These are phyloP conservation scores for Microcebus griseorufus DNA, from an alignment of 2,113 vertebrate species.

Conservation along the genomic window DNA sequence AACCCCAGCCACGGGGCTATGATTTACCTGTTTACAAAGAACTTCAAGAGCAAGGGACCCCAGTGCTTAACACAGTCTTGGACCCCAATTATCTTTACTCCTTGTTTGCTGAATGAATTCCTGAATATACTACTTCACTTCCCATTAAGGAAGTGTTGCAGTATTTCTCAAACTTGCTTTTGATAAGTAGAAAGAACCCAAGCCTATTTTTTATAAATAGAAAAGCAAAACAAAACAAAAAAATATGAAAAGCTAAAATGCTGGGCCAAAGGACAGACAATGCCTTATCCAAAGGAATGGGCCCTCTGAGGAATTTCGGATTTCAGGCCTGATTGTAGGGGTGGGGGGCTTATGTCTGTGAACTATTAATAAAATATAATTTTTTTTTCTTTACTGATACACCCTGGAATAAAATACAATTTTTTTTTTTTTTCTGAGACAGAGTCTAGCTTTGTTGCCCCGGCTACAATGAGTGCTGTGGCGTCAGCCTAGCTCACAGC, in stretches of 20 bases:
- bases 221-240: not conserved
- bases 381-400: too few species aligned
- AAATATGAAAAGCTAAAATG: not conserved
- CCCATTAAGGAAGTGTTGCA: not conserved
- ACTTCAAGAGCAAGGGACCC: not conserved
- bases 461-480: too few species aligned
- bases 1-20: not conserved
- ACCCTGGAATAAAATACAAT: too few species aligned
- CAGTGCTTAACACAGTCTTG: not conserved
- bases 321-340: not conserved
- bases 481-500: too few species aligned
- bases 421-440: too few species aligned
- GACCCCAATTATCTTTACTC: not conserved
- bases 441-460: too few species aligned
- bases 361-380: too few species aligned
- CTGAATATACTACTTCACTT: not conserved
- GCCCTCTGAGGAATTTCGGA: constrained; percentile 5
- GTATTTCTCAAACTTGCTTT: not conserved
- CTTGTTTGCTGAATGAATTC: constrained; percentile 7
- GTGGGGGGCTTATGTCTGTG: not conserved
- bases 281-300: not conserved
- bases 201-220: not conserved
- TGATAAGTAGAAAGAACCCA: not conserved
- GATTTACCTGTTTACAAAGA: not conserved
- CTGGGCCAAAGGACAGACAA: not conserved